Conservation (phyloP, 1,140 invertebrate genomes). For the Lepidostoma basale region DNA sequence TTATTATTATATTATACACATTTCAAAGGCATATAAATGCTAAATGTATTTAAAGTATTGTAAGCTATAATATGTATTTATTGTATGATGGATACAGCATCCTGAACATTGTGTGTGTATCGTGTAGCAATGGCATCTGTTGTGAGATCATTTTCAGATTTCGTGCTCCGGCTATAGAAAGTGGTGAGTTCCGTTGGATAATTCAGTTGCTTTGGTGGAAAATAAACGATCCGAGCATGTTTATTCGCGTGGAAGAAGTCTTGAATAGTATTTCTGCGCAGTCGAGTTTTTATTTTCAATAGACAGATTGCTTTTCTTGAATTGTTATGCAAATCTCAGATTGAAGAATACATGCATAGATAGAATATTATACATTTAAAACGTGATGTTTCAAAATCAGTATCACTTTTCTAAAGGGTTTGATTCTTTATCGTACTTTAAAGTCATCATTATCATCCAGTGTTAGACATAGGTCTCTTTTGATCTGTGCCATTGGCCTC, state of each 20-base stretch:
- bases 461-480: no score
- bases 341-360: background rate
- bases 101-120: no score
- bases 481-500: no score
- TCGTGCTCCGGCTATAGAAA: slow-evolving; percentile 28
- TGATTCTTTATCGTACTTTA: background rate
- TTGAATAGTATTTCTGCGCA: no score
- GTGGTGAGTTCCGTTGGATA: slow-evolving; percentile 34
- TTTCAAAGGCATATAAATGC: no score
- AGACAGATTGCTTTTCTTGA: slow-evolving; percentile 9
- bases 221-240: background rate
- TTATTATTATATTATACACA: no score
- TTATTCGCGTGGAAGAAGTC: background rate
- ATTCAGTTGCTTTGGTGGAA: slow-evolving; percentile 2
- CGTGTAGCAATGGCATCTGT: slow-evolving; percentile 42
- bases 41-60: no score
- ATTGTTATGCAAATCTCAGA: background rate
- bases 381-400: background rate
- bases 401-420: background rate
- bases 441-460: no score
- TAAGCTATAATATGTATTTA: no score
- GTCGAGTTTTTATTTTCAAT: no score
- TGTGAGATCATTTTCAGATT: slow-evolving; percentile 43
- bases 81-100: no score
- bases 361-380: background rate